Conservation (phyloP, 1,140 invertebrate genomes). For the Sinonovacula constricta region DNA sequence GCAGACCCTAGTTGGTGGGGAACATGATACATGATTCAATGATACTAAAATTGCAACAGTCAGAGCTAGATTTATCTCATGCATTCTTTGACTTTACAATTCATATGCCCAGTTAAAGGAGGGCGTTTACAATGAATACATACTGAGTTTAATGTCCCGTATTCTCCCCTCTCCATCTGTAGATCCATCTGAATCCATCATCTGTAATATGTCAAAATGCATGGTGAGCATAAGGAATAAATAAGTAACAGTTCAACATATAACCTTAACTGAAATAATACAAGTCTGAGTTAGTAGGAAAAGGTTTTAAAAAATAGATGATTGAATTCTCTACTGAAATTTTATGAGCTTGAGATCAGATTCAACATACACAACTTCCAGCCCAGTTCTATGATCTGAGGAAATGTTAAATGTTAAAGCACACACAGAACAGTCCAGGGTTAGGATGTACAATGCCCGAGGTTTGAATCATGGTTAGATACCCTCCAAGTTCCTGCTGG, state of each 20-base stretch:
- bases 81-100: not conserved
- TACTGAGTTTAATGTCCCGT: conserved; percentile 33
- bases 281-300: no score
- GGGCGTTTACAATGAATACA: not conserved
- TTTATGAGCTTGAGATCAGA: not conserved
- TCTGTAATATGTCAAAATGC: not conserved
- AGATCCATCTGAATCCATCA: conserved; percentile 10
- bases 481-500: no score
- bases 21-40: conserved; percentile 1
- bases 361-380: not conserved
- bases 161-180: conserved; percentile 32
- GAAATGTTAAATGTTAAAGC: no score
- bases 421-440: no score
- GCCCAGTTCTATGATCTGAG: not conserved
- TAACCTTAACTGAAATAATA: not conserved
- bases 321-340: not conserved
- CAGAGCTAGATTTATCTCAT: not conserved
- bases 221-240: conserved; percentile 1
- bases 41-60: not conserved
- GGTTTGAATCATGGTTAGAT: no score
- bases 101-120: not conserved
- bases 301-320: not conserved
- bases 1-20: not conserved
- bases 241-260: not conserved
- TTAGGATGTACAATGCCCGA: no score